Evolutionary conservation across 2,113 vertebrate species (phyloP), one percentile per base, ranked within the genome.

Genomic region (Octodon degus): DNA sequence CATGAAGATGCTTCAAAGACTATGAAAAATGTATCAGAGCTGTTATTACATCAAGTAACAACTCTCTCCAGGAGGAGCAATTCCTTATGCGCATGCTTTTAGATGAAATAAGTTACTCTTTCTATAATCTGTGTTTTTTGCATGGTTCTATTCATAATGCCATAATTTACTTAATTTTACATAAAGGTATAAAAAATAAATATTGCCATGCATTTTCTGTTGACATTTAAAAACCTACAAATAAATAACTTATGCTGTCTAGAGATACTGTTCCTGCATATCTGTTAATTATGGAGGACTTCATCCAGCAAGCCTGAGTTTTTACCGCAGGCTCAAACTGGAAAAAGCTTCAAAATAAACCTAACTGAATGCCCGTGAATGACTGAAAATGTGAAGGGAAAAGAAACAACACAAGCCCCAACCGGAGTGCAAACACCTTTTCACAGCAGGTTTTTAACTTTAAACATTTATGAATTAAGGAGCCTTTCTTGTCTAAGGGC

Each of bases 181-280:
- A 74, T 55, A 62, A 91, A 95, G 24, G 91, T 93, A 96, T 86
- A 95, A 97, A 97, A 98, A 94, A 97, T 96, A 97, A 98, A 97
- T 97, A 97, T 24, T 91, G 70, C 79, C 97, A 96, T 96, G 97
- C 96, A 87, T 58, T 76, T 91, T 77, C 82, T 40, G 8, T 50
- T 92, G 95, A 86, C 85, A 95, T 90, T 89, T 53, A 27, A 93
- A 96, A 96, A 50, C 4, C 34, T 80, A 96, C 86, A 96, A 97
- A 98, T 96, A 97, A 97, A 95, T 96, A 97, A 89, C 86, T 68
- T 86, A 95, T 58, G 62, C 13, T 62, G 20, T 72, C 94, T 72
- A 90, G 37, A 89, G 84, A 93, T 76, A 89, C 30, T 65, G 55
- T 58, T 93, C 65, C 77, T 86, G 30, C n/a, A 65, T 43, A 86